These are phyloP conservation scores for Drosophila tanythrix DNA, from an alignment of 2,888 invertebrate genomes.

Conservation along the genomic window DNA sequence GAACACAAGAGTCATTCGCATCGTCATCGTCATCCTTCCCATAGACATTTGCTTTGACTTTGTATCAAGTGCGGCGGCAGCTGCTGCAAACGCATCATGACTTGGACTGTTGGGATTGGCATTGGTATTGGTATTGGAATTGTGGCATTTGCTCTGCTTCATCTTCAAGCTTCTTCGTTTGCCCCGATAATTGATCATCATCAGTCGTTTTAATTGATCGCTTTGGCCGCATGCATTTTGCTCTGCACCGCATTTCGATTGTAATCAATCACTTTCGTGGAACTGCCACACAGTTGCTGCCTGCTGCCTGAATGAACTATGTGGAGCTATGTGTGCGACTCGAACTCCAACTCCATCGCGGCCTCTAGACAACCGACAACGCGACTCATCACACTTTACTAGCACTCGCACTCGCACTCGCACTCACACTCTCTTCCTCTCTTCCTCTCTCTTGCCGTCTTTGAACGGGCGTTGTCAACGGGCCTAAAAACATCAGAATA, in stretches of 20 bases:
- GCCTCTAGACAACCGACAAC: slow-evolving; percentile 4
- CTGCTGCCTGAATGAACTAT: slow-evolving; percentile 57
- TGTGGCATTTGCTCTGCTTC: slow-evolving; percentile 21
- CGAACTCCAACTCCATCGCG: neutral
- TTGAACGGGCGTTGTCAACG: slow-evolving; percentile 65
- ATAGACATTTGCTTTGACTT: slow-evolving; percentile 45
- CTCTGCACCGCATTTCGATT: slow-evolving; percentile 63
- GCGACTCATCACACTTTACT: slow-evolving; percentile 11
- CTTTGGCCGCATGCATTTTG: slow-evolving; percentile 56
- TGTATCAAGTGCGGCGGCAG: slow-evolving; percentile 56
- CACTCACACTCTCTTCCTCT: neutral
- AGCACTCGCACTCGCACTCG: neutral
- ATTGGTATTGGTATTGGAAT: slow-evolving; percentile 17
- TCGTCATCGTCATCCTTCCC: slow-evolving; percentile 28
- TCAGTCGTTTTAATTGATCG: slow-evolving; percentile 80
- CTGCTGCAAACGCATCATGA: slow-evolving; percentile 37
- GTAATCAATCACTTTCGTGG: slow-evolving; percentile 81
- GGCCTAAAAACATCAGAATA: slow-evolving; percentile 33
- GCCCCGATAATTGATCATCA: slow-evolving; percentile 76
- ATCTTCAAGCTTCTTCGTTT: slow-evolving; percentile 39
- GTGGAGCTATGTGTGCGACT: slow-evolving; percentile 48
- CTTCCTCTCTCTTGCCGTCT: no score
- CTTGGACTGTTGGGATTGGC: slow-evolving; percentile 35
- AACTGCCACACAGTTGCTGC: slow-evolving; percentile 45
- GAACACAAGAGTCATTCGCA: slow-evolving; percentile 16